phyloP scores from a whole-genome alignment of 2,797 vertebrate species.

The Paguma larvata region DNA sequence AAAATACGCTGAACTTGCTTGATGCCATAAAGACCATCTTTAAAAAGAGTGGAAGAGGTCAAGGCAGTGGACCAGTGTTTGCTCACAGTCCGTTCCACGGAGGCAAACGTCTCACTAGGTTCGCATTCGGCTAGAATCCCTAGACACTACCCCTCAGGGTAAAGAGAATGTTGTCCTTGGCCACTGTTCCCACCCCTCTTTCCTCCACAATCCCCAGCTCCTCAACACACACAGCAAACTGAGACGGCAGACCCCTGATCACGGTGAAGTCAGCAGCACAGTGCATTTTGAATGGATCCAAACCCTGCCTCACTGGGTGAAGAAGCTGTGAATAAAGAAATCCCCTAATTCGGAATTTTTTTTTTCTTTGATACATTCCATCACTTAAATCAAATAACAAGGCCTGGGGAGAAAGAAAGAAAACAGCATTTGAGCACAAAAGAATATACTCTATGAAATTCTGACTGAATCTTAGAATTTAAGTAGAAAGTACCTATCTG shows the following conservation, averaged over 20 bases:
- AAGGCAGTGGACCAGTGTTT: not conserved
- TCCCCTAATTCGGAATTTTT: not conserved
- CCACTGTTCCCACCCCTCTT: not conserved
- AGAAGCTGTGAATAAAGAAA: not conserved
- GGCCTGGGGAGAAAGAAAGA: not conserved
- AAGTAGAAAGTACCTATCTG: not conserved
- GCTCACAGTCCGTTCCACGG: not conserved
- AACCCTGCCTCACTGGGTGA: not conserved
- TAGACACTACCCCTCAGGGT: too few species aligned
- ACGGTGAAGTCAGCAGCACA: not conserved
- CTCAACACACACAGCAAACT: not conserved
- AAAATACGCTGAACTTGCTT: not conserved
- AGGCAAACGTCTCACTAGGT: too few species aligned
- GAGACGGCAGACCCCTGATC: not conserved
- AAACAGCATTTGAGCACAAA: not conserved
- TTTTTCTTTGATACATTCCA: not conserved
- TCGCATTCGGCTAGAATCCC: not conserved
- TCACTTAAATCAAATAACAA: not conserved
- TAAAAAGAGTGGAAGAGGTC: not conserved
- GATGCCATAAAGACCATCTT: not conserved
- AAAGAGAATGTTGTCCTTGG: not conserved
- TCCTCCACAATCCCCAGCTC: too few species aligned
- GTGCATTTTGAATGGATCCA: not conserved
- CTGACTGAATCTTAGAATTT: not conserved
- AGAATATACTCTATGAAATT: not conserved